Percentiles rank a stretch among this genome's conserved stretches.
Conservation (phyloP, 2,888 invertebrate species). For the Ophion obscuratus region DNA sequence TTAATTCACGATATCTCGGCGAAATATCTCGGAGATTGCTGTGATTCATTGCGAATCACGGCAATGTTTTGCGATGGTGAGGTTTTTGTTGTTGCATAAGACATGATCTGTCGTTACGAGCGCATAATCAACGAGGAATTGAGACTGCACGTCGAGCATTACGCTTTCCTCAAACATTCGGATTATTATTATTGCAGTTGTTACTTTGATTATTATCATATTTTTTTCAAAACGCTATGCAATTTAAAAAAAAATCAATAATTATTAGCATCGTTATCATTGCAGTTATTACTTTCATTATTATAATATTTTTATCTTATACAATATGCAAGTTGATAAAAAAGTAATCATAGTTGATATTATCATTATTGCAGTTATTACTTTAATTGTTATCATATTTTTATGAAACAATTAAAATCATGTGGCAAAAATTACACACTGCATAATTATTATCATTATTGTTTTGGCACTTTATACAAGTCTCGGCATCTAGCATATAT, state of each 20-base stretch:
- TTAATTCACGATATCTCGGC: constrained; percentile 33
- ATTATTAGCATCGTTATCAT: constrained; percentile 5
- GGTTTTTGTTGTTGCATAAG: constrained; percentile 50
- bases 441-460: no score
- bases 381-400: no score
- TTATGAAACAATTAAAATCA: no score
- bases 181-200: constrained; percentile 1
- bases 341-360: background rate
- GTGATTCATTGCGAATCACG: constrained; percentile 54
- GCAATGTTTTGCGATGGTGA: constrained; percentile 27
- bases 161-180: constrained; percentile 13
- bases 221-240: background rate
- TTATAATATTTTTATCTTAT: background rate
- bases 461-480: no score
- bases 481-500: no score
- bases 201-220: background rate
- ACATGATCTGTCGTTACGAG: constrained; percentile 4
- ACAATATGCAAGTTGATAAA: no score
- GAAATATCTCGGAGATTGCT: constrained; percentile 2
- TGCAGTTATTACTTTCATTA: background rate
- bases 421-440: no score
- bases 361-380: no score
- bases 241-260: background rate
- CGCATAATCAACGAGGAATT: constrained; percentile 35
- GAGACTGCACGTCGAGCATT: constrained; percentile 14